Conservation (phyloP, 2,888 invertebrate species). For the Protodeltote pygarga region DNA sequence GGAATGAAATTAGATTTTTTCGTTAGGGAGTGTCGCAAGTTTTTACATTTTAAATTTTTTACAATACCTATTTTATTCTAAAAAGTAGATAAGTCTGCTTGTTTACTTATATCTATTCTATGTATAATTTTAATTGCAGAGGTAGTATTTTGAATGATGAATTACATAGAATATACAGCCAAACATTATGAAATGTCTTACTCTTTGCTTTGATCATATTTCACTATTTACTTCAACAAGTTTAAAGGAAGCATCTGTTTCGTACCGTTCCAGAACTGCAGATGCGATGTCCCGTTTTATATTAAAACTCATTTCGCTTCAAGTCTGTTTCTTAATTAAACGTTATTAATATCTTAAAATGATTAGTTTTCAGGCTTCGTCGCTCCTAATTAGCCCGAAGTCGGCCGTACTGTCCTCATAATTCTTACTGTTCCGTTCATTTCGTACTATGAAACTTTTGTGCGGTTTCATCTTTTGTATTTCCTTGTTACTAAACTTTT, state of each 20-base stretch:
- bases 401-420: slow-evolving; percentile 41
- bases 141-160: too few species aligned
- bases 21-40: slow-evolving; percentile 29
- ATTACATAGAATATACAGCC: too few species aligned
- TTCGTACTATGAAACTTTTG: slow-evolving; percentile 41
- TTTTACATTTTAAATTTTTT: too few species aligned
- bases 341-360: slow-evolving; percentile 54
- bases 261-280: slow-evolving; percentile 25
- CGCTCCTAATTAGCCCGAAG: slow-evolving; percentile 48
- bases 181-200: too few species aligned
- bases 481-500: slow-evolving; percentile 33
- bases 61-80: neutral
- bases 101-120: neutral
- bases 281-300: slow-evolving; percentile 38
- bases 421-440: slow-evolving; percentile 39
- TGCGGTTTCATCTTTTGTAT: slow-evolving; percentile 45
- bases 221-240: slow-evolving; percentile 6
- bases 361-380: slow-evolving; percentile 50
- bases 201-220: neutral
- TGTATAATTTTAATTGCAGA: neutral
- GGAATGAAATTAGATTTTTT: slow-evolving; percentile 41
- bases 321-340: slow-evolving; percentile 54
- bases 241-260: slow-evolving; percentile 30
- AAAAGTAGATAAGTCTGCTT: too few species aligned
- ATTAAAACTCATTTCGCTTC: slow-evolving; percentile 47